phyloP scores from a whole-genome alignment of 2,888 invertebrate species.

The Parascotia fuliginaria region DNA sequence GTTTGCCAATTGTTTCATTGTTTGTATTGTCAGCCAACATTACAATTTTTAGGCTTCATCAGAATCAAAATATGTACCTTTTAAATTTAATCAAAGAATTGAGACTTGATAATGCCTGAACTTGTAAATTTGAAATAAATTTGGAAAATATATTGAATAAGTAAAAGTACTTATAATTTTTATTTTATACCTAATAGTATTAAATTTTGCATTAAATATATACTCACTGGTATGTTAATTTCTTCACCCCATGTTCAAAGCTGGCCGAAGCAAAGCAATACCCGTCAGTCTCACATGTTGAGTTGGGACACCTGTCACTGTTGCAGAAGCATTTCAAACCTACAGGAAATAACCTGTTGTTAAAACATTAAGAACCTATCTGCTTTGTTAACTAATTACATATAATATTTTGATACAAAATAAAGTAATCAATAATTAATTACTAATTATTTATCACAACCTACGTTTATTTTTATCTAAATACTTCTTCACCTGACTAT shows the following conservation, averaged over 20 bases:
- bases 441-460: too few species aligned
- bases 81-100: slow-evolving; percentile 2
- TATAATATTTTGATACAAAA: too few species aligned
- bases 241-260: slow-evolving; percentile 85
- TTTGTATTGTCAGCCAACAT: slow-evolving; percentile 22
- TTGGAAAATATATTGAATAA: slow-evolving; percentile 15
- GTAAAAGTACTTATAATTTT: too few species aligned
- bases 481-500: too few species aligned
- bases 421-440: too few species aligned
- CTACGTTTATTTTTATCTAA: too few species aligned
- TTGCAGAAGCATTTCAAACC: slow-evolving; percentile 95
- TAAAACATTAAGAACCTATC: too few species aligned
- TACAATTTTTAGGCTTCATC: slow-evolving; percentile 19
- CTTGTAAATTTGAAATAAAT: slow-evolving; percentile 9
- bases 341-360: slow-evolving; percentile 53
- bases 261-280: slow-evolving; percentile 94
- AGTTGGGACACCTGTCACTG: slow-evolving; percentile 91
- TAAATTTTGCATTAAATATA: slow-evolving; percentile 4
- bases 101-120: slow-evolving; percentile 14
- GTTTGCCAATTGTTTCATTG: slow-evolving; percentile 64
- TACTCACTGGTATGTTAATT: slow-evolving; percentile 92
- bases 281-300: slow-evolving; percentile 95
- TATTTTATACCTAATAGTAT: too few species aligned
- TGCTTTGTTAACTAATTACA: too few species aligned
- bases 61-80: slow-evolving; percentile 52